Evolutionary conservation across 2,888 invertebrate species (phyloP).

Genomic region (Mythimna lalbum): DNA sequence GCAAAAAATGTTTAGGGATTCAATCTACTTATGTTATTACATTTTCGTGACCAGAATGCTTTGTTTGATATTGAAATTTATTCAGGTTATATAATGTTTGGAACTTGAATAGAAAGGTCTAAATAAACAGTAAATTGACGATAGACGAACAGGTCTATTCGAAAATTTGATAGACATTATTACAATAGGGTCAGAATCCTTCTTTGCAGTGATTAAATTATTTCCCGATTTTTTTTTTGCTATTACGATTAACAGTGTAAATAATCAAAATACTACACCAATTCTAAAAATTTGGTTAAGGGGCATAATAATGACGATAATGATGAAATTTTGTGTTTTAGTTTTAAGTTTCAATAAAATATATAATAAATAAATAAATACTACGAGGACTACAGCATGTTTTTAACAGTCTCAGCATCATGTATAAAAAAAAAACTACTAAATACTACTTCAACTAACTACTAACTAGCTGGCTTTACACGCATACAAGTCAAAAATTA

Average conservation of each 20-base stretch:
- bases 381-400: no score
- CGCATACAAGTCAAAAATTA: no score
- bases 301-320: no score
- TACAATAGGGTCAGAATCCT: background rate
- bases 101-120: conserved; percentile 65
- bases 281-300: background rate
- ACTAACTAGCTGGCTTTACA: no score
- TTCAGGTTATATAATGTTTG: conserved; percentile 70
- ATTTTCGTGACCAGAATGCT: conserved; percentile 79
- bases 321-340: no score
- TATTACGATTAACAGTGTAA: background rate
- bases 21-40: conserved; percentile 84
- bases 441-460: no score
- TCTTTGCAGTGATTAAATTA: background rate
- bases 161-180: no score
- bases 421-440: no score
- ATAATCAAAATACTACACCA: background rate
- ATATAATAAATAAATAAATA: no score
- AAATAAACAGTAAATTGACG: conserved; percentile 70
- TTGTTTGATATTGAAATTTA: conserved; percentile 78
- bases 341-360: no score
- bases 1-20: conserved; percentile 80
- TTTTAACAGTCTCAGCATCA: no score
- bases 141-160: conserved; percentile 46
- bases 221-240: background rate